Evolutionary conservation across 2,888 invertebrate genomes (phyloP).

Genomic region (Fragum sueziense): DNA sequence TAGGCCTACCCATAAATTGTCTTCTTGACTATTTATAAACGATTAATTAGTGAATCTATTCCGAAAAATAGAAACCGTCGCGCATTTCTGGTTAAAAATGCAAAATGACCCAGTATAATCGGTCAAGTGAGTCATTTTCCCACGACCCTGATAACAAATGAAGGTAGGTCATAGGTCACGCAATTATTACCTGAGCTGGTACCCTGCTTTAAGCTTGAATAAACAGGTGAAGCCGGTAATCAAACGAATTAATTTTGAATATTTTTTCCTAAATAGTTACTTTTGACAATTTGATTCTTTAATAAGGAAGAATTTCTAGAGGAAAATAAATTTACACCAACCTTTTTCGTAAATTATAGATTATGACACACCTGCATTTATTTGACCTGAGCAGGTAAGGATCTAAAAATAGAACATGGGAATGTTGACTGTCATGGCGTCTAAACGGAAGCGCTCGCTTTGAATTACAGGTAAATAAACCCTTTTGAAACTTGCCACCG

Average conservation of each 20-base stretch:
- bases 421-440: conserved; percentile 59
- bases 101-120: no score
- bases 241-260: no score
- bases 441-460: conserved; percentile 49
- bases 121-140: not conserved
- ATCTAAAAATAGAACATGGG: conserved; percentile 51
- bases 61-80: no score
- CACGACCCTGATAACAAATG: not conserved
- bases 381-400: conserved; percentile 40
- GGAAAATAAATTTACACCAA: not conserved
- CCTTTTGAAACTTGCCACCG: not conserved
- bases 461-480: conserved; percentile 39
- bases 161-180: not conserved
- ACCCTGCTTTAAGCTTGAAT: not conserved
- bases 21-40: no score
- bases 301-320: not conserved
- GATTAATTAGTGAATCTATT: no score
- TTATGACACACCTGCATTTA: conserved; percentile 22
- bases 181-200: not conserved
- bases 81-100: no score
- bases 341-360: not conserved
- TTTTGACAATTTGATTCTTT: no score
- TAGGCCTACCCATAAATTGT: no score
- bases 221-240: not conserved
- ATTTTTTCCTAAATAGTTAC: no score